Percentiles rank a stretch among this genome's conserved stretches.
phyloP scores from a whole-genome alignment of 1,140 invertebrate species.

The Stegodyphus mimosarum region DNA sequence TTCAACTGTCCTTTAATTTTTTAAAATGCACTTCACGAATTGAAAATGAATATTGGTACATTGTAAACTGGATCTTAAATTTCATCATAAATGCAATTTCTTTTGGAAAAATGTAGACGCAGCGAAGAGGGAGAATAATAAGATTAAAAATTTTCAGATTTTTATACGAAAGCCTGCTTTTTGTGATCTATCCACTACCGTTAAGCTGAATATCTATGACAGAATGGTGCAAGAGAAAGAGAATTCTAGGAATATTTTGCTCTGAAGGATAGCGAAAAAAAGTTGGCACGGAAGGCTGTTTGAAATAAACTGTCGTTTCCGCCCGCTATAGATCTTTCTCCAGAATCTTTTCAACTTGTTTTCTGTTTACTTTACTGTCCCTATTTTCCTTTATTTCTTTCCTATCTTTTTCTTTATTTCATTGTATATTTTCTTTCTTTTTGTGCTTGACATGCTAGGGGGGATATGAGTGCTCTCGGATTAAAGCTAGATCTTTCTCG shows the following conservation, averaged over 20 bases:
- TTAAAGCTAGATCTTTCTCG: neutral
- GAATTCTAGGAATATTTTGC: neutral
- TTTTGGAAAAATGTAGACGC: no score
- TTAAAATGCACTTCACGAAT: no score
- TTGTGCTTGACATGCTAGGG: neutral
- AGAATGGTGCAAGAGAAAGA: no score
- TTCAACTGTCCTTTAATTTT: no score
- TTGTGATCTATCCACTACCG: no score
- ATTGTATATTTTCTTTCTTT: neutral
- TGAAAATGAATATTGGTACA: no score
- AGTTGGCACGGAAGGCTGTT: neutral
- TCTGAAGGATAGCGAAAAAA: neutral
- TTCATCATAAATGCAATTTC: no score
- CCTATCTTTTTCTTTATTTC: neutral
- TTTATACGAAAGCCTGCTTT: no score
- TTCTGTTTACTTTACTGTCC: slow-evolving; percentile 17
- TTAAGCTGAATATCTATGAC: no score
- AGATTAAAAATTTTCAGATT: no score
- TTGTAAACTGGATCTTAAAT: no score
- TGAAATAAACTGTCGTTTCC: slow-evolving; percentile 9
- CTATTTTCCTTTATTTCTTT: neutral
- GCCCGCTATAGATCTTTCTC: neutral
- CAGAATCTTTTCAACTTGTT: slow-evolving; percentile 5
- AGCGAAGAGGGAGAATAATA: no score
- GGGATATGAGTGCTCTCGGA: slow-evolving; percentile 3